These are phyloP conservation scores for Phataginus tetradactyla DNA, from an alignment of 2,797 vertebrate genomes.

Conservation along the genomic window DNA sequence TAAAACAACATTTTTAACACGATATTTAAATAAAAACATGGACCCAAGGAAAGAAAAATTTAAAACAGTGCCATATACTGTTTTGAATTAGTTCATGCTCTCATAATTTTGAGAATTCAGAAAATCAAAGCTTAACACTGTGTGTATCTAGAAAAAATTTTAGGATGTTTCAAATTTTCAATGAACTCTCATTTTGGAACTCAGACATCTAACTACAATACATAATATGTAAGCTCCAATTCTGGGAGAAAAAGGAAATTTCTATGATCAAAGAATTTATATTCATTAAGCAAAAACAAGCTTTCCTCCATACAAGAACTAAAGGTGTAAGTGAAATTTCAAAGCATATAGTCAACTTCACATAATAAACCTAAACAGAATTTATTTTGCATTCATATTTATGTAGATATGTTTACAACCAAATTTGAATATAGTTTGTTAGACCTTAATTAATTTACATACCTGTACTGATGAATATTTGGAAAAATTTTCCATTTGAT, in stretches of 20 bases:
- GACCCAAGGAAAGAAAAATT: neutral
- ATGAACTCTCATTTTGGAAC: slow-evolving; percentile 32
- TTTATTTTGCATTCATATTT: slow-evolving; percentile 12
- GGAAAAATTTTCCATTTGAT: slow-evolving; percentile 82
- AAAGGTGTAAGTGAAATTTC: slow-evolving; percentile 42
- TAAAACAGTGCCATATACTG: neutral
- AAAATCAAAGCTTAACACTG: neutral
- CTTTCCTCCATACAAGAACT: neutral
- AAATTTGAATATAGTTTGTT: neutral
- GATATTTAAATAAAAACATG: slow-evolving; percentile 9
- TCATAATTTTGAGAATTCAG: slow-evolving; percentile 33
- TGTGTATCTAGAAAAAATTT: neutral
- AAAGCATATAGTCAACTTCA: neutral
- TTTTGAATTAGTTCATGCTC: slow-evolving; percentile 17
- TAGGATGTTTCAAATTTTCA: slow-evolving; percentile 31
- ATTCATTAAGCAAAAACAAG: slow-evolving; percentile 56
- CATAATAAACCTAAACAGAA: slow-evolving; percentile 21
- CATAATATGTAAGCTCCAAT: neutral
- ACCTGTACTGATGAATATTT: slow-evolving; percentile 86
- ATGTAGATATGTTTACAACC: neutral
- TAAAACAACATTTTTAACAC: neutral
- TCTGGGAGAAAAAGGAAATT: neutral
- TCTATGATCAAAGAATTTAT: slow-evolving; percentile 10
- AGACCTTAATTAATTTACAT: slow-evolving; percentile 69
- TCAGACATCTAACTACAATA: slow-evolving; percentile 6